phyloP scores from a whole-genome alignment of 2,888 invertebrate genomes.

The Aphidoletes aphidimyza region DNA sequence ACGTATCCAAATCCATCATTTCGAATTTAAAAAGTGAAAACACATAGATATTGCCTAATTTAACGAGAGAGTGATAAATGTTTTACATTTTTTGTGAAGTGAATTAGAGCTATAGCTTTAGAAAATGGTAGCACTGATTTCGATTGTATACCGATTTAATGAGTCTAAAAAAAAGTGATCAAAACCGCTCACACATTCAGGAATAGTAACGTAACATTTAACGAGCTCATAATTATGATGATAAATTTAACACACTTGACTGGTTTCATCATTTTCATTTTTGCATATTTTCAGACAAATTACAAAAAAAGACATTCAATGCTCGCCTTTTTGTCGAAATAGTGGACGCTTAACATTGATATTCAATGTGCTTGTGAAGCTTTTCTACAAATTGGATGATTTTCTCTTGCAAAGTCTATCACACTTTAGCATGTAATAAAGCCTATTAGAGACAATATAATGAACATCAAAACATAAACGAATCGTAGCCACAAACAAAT shows the following conservation, averaged over 20 bases:
- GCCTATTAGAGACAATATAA: background rate
- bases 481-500: background rate
- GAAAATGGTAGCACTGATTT: background rate
- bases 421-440: too few species aligned
- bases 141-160: background rate
- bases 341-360: background rate
- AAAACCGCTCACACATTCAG: conserved; percentile 35
- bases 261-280: conserved; percentile 22
- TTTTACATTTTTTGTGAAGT: background rate
- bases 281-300: background rate
- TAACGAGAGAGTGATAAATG: too few species aligned
- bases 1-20: too few species aligned
- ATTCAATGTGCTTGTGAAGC: background rate
- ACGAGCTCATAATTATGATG: background rate
- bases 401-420: too few species aligned
- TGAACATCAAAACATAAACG: background rate
- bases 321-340: background rate
- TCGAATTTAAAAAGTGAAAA: too few species aligned
- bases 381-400: too few species aligned
- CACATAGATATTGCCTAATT: too few species aligned
- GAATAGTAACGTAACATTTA: background rate
- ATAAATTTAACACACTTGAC: background rate
- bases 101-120: background rate
- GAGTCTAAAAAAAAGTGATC: background rate
- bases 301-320: too few species aligned